Base-by-base conservation (phyloP, 2,888 invertebrate genomes). In the Cyrtodaria siliqua region DNA sequence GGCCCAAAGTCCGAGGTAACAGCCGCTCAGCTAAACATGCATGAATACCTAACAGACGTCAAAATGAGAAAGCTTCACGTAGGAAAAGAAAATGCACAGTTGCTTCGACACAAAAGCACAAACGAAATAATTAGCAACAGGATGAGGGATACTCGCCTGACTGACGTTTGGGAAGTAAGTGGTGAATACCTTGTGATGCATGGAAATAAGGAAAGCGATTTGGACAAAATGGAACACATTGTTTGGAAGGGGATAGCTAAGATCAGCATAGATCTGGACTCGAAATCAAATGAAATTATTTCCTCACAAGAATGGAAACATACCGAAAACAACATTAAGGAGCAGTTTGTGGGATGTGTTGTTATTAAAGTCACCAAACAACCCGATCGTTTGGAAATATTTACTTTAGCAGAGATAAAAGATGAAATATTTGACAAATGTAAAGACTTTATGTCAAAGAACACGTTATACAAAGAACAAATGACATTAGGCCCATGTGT, bases 91-190 rank as follows among this genome's bases (percentile, higher is more conserved):
- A 42, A 57, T 24, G 20, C 40, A 14, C 23, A 27, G 23, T 33
- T 76, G 14, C 33, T 76, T 14, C 26, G 62, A 47, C 64, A 66
- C 26, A 20, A 55, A 23, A 24, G 47, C 2, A 70, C 50, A 9
- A 23, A 29, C 8, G 42, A 53, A 12, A 26, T 20, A 24, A 53
- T 76, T 2, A 61, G 44, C 4, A 2, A 57, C 8, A 23, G 26
- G 23, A 49, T 76, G 16, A 23, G 61, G n/a, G n/a, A n/a, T n/a
- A n/a, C n/a, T 0, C n/a, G 27, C 26, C 24, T 76, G 20, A 14
- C 49, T 12, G 70, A 70, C 52, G 42, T 76, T 6, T 77, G 77
- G 77, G 72, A 68, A 16, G n/a, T 69, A 2, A 55, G 64, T 18
- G 50, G 16, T 1, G 55, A 38, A 33, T 24, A 24, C 16, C 50